Conservation (phyloP, 2,888 invertebrate genomes). For the Cheiracanthium punctorium region DNA sequence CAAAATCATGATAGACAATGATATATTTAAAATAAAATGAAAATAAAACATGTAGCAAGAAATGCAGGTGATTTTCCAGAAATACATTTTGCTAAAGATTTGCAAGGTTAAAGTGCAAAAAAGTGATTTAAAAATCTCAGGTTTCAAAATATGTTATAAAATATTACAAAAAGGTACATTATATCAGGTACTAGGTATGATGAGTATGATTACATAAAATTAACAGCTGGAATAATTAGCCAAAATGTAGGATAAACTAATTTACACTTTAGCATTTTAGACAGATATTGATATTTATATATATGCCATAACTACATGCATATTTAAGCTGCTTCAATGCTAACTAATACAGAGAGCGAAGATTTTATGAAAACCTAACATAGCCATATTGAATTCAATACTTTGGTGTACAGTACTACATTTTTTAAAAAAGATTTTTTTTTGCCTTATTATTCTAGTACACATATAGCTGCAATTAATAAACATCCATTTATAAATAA, state of each 20-base stretch:
- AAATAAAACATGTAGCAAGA: neutral
- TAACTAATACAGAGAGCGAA: too few species aligned
- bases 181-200: constrained; percentile 48
- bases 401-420: too few species aligned
- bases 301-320: neutral
- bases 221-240: neutral
- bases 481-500: too few species aligned
- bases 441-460: too few species aligned
- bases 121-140: constrained; percentile 30
- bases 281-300: neutral
- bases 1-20: neutral
- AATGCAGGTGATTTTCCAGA: neutral
- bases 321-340: neutral
- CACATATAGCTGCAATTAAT: too few species aligned
- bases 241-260: neutral
- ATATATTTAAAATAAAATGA: neutral
- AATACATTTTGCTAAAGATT: neutral
- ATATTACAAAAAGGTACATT: constrained; percentile 54
- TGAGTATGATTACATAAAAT: neutral
- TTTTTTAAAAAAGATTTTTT: too few species aligned
- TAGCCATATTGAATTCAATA: too few species aligned
- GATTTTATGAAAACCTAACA: too few species aligned
- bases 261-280: neutral
- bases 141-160: constrained; percentile 57
- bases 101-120: constrained; percentile 8